These are phyloP conservation scores for Malurus splendens DNA, from an alignment of 2,797 vertebrate species.

Conservation along the genomic window DNA sequence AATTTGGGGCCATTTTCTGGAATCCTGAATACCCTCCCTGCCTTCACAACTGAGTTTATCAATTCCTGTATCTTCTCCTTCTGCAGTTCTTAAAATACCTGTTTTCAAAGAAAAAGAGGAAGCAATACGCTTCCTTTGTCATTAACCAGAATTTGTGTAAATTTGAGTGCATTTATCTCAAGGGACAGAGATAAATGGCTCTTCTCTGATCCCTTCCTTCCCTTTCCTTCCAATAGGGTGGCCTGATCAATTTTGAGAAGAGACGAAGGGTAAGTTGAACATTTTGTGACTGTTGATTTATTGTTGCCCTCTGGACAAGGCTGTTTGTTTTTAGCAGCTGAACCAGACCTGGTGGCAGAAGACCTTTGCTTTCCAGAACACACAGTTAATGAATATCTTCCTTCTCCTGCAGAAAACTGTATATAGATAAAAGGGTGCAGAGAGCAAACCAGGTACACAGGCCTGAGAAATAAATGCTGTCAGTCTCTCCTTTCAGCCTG, in stretches of 20 bases:
- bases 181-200: not conserved
- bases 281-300: not conserved
- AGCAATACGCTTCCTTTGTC: not conserved
- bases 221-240: constrained; percentile 74
- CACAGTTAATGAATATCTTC: not conserved
- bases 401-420: not conserved
- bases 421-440: not conserved
- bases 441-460: not conserved
- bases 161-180: not conserved
- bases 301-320: not conserved
- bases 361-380: not conserved
- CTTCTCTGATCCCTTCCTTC: not conserved
- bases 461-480: not conserved
- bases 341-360: not conserved
- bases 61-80: not conserved
- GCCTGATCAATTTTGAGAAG: constrained; percentile 95
- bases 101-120: not conserved
- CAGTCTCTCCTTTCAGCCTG: not conserved
- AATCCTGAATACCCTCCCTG: not conserved
- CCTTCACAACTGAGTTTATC: not conserved
- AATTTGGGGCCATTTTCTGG: not conserved
- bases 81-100: not conserved
- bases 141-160: not conserved
- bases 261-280: constrained; percentile 83
- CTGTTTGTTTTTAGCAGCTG: not conserved